Conservation (phyloP, 2,113 vertebrate species). For the Coreoperca whiteheadi region DNA sequence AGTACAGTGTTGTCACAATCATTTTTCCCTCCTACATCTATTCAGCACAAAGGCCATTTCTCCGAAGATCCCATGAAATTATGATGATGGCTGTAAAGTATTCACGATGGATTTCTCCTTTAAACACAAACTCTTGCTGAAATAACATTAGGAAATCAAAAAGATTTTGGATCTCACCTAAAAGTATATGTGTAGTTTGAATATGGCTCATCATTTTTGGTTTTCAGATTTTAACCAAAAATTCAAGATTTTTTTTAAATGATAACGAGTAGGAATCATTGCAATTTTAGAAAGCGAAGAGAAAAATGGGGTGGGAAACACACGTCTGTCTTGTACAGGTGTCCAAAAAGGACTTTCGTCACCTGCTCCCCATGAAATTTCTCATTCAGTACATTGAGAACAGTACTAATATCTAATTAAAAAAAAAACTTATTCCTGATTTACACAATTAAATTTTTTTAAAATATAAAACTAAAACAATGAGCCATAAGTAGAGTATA, state of each 20-base stretch:
- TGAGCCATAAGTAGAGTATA: background rate
- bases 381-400: background rate
- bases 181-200: background rate
- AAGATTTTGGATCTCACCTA: too few relatives aligned
- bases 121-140: conserved; percentile 8
- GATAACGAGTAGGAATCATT: too few relatives aligned
- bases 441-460: too few relatives aligned
- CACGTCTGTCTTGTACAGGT: background rate
- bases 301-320: background rate
- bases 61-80: background rate
- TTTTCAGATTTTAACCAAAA: background rate
- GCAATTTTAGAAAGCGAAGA: background rate
- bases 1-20: background rate
- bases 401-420: background rate
- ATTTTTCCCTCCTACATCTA: background rate
- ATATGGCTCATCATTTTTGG: conserved; percentile 10
- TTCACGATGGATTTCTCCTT: conserved; percentile 37
- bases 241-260: background rate
- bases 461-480: background rate
- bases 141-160: background rate
- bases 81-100: background rate
- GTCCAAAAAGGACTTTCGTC: background rate
- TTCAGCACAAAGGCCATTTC: background rate
- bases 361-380: background rate
- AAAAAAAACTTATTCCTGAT: background rate